Percentiles rank a stretch among this genome's conserved stretches.
phyloP scores from a whole-genome alignment of 1,140 invertebrate genomes.

The Achroia grisella region DNA sequence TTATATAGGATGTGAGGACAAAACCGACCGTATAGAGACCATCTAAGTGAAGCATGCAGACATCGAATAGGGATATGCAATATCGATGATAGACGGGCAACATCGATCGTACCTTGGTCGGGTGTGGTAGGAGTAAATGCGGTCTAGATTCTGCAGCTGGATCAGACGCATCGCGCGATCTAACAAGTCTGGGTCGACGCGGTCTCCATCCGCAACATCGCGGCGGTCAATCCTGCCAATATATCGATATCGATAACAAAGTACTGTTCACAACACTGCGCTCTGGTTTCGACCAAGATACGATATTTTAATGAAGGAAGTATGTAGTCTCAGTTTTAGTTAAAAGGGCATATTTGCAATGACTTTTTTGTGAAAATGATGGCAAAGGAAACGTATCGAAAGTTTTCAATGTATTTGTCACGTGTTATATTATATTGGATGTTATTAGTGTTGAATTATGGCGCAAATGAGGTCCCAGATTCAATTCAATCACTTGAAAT shows the following conservation, averaged over 20 bases:
- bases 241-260: conserved; percentile 56
- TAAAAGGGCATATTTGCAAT: too few relatives aligned
- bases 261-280: conserved; percentile 35
- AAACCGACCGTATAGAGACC: too few relatives aligned
- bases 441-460: too few relatives aligned
- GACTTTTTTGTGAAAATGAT: too few relatives aligned
- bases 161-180: conserved; percentile 66
- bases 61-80: conserved; percentile 15
- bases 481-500: too few relatives aligned
- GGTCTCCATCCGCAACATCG: conserved; percentile 51
- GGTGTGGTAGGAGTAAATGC: conserved; percentile 71
- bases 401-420: too few relatives aligned
- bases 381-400: too few relatives aligned
- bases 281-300: conserved; percentile 34
- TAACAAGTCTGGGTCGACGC: conserved; percentile 61
- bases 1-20: too few relatives aligned
- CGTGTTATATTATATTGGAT: too few relatives aligned
- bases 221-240: conserved; percentile 70
- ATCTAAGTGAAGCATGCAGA: conserved; percentile 19
- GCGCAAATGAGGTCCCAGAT: too few relatives aligned
- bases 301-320: conserved; percentile 18
- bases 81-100: conserved; percentile 23
- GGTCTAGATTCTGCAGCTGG: conserved; percentile 67
- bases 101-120: conserved; percentile 72
- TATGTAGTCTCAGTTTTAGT: too few relatives aligned